Percentiles rank a stretch among this genome's conserved stretches.
Evolutionary conservation across 1,140 invertebrate species (phyloP).

Genomic region (Anadara kagoshimensis): DNA sequence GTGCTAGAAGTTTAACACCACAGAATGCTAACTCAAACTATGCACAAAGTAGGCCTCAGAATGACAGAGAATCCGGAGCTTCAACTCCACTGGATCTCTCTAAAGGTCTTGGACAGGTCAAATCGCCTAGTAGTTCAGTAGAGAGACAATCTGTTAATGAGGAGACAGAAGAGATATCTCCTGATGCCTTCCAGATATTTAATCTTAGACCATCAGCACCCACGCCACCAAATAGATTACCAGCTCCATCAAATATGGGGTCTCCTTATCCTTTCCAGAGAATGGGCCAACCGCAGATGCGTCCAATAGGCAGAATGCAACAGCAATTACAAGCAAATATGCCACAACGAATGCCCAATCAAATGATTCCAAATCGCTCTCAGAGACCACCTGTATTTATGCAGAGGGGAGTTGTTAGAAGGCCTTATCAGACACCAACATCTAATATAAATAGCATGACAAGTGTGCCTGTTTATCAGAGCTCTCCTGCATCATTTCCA

Average conservation of each 20-base stretch:
- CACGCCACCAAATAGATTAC: background rate
- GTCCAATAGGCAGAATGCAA: background rate
- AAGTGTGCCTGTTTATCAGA: background rate
- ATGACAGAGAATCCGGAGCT: background rate
- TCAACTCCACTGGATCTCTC: constrained; percentile 41
- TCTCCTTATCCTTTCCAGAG: constrained; percentile 7
- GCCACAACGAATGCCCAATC: constrained; percentile 3
- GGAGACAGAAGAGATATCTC: constrained; percentile 42
- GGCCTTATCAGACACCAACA: no score
- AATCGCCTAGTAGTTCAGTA: background rate
- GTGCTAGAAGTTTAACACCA: constrained; percentile 9
- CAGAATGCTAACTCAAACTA: background rate
- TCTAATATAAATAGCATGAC: no score
- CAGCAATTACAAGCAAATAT: background rate
- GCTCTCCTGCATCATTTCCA: constrained; percentile 6
- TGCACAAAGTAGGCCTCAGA: background rate
- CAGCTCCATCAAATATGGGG: background rate
- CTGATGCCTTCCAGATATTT: constrained; percentile 61
- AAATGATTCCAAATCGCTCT: background rate
- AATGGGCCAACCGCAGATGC: constrained; percentile 11
- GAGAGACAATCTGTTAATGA: constrained; percentile 1
- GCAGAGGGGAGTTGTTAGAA: background rate
- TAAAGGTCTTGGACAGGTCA: constrained; percentile 13
- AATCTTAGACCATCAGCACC: constrained; percentile 46
- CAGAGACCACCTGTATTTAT: constrained; percentile 11